phyloP scores from a whole-genome alignment of 37 sponge, comb jelly and placozoan species.

The Beroe ovata region DNA sequence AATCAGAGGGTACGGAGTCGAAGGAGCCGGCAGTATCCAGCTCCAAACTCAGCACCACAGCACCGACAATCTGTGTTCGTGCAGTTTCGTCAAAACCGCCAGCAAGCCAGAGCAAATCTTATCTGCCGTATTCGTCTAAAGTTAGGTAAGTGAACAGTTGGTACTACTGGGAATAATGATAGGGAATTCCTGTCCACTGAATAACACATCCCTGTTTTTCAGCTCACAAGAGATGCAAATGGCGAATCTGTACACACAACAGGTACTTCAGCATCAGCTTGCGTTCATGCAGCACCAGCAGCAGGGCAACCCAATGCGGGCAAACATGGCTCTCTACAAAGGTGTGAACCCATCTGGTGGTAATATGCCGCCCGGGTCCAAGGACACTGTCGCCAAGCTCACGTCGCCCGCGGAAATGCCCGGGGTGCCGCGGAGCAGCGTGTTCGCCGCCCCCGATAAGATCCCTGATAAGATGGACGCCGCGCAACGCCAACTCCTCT shows the following conservation, averaged over 20 bases:
- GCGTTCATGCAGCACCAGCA: slow-evolving; percentile 41
- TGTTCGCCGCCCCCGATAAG: not conserved
- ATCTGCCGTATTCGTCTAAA: slow-evolving; percentile 12
- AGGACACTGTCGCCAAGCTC: slow-evolving; percentile 20
- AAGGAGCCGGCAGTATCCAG: not conserved
- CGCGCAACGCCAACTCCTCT: slow-evolving; percentile 9
- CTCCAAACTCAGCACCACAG: slow-evolving; percentile 3
- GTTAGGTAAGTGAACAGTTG: slow-evolving; percentile 16
- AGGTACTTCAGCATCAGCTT: slow-evolving; percentile 33
- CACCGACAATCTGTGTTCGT: slow-evolving; percentile 35
- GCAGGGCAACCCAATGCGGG: slow-evolving; percentile 3
- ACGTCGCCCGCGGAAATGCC: not conserved
- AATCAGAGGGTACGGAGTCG: not conserved
- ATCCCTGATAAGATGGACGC: not conserved
- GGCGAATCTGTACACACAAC: slow-evolving; percentile 55
- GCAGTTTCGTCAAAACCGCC: slow-evolving; percentile 1
- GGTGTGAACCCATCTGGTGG: not conserved
- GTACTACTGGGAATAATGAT: too few relatives aligned
- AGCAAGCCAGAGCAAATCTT: slow-evolving; percentile 19
- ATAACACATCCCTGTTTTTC: not conserved
- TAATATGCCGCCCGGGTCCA: not conserved
- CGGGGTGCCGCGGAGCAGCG: not conserved
- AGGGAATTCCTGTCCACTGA: too few relatives aligned
- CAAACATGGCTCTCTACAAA: slow-evolving; percentile 24
- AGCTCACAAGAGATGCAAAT: slow-evolving; percentile 59